Evolutionary conservation across 2,797 vertebrate species (phyloP).

Genomic region (Propithecus deckenii): DNA sequence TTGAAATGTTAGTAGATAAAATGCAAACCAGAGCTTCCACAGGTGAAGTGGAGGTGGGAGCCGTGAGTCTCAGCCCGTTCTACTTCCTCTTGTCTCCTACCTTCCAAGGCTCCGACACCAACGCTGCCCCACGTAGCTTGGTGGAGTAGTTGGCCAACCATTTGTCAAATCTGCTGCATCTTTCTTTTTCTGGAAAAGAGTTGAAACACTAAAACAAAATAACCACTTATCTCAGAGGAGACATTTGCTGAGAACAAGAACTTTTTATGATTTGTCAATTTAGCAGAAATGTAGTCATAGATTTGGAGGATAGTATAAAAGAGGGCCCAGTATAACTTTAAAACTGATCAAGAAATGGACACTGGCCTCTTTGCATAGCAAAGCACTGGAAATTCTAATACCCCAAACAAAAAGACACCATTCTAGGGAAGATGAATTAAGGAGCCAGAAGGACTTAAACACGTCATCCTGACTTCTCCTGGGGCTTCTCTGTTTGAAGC

Average conservation of each 20-base stretch:
- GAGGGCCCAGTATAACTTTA: neutral
- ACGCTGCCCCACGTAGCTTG: neutral
- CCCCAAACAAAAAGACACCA: neutral
- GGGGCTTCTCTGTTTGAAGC: neutral
- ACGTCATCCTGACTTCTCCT: neutral
- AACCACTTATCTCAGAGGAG: neutral
- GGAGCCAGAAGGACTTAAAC: neutral
- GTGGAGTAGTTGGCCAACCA: neutral
- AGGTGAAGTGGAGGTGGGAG: neutral
- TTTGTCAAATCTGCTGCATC: neutral
- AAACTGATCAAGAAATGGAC: neutral
- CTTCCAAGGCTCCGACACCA: neutral
- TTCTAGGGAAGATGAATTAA: neutral
- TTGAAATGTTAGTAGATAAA: neutral
- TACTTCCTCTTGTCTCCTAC: neutral
- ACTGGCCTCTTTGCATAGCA: neutral
- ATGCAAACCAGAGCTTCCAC: neutral
- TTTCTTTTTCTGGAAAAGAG: neutral
- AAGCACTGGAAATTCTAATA: neutral
- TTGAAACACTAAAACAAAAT: neutral
- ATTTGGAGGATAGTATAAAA: neutral
- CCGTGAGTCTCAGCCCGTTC: neutral
- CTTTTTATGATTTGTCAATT: neutral
- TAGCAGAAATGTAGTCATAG: slow-evolving; percentile 12
- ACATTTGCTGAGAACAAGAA: neutral